Base-by-base conservation (phyloP, 2,888 invertebrate genomes). In the Choreutis nemorana region DNA sequence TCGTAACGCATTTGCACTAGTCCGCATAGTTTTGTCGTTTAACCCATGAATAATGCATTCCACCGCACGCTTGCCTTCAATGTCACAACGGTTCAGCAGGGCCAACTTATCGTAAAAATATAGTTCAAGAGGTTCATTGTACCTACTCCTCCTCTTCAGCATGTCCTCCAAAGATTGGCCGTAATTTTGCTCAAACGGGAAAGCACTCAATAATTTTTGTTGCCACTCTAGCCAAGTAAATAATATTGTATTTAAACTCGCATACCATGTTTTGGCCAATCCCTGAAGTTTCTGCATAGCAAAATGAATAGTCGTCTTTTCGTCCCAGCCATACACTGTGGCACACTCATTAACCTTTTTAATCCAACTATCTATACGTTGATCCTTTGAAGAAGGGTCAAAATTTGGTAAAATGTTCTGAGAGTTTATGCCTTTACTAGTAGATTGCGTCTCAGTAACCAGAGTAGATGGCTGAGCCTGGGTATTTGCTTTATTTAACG, bases 161-260 rank as follows among this genome's bases (percentile, higher is more conserved):
- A 42, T 41, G n/a, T 41, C 39, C 10, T 36, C 33, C 3, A 44
- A 15, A 2, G 40, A 24, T 8, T 29, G 27, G 2, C 35, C 43
- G 30, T 40, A 45, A 24, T 42, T 45, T 28, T 40, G 16, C 10
- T 36, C 33, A 20, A n/a, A 34, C 4, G 40, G 37, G 22, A 44
- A 44, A 3, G 44, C 35, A 7, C 31, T 35, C 14, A 7, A 24
- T 3, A 41, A 18, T 24, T 43, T 43, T 4, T 2, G 8, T 4
- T 42, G 40, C 42, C 44, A 48, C 4, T 42, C 36, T 4, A 20
- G 14, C 42, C 48, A 48, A 8, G 35, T 31, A 29, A 26, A 41
- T n/a, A 36, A 13, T 1, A 42, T 30, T 1, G 34, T 29, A 2
- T 41, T 37, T 10, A 39, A 31, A 14, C 34, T 29, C 21, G 44